Conservation (phyloP, 2,113 vertebrate genomes). For the Xiphophorus maculatus region DNA sequence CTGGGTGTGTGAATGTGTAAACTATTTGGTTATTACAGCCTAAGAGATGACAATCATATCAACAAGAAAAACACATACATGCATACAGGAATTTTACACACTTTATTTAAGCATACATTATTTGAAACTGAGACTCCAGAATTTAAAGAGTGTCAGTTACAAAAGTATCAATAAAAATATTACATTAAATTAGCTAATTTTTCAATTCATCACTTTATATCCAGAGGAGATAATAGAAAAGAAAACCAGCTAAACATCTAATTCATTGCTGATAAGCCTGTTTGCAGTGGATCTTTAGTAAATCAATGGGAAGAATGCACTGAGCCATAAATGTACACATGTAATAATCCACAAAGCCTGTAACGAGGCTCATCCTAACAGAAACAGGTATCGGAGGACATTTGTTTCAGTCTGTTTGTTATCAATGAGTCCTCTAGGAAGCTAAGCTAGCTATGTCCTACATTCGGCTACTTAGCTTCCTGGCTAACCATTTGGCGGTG, state of each 20-base stretch:
- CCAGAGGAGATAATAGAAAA: not conserved
- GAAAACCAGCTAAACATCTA: rapidly evolving
- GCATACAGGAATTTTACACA: not conserved
- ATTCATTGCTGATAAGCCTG: not conserved
- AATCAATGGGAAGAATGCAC: not conserved
- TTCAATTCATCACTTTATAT: not conserved
- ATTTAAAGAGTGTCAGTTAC: not conserved
- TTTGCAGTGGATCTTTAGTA: not conserved
- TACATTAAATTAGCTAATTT: too few species aligned
- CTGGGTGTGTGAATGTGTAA: not conserved
- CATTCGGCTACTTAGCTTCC: constrained; percentile 65
- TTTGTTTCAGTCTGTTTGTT: too few species aligned
- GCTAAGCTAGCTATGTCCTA: constrained; percentile 70
- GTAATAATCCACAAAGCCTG: not conserved
- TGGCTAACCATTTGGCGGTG: constrained; percentile 53
- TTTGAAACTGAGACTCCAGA: not conserved
- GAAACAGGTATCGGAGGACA: rapidly evolving
- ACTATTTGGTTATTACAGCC: not conserved
- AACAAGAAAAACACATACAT: not conserved
- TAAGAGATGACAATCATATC: not conserved
- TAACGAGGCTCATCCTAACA: rapidly evolving
- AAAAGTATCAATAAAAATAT: not conserved
- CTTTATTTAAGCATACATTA: not conserved
- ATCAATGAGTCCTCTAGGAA: not conserved
- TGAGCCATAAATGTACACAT: constrained; percentile 10